Conservation (phyloP, 2,888 invertebrate species). For the Torymus tubicola region DNA sequence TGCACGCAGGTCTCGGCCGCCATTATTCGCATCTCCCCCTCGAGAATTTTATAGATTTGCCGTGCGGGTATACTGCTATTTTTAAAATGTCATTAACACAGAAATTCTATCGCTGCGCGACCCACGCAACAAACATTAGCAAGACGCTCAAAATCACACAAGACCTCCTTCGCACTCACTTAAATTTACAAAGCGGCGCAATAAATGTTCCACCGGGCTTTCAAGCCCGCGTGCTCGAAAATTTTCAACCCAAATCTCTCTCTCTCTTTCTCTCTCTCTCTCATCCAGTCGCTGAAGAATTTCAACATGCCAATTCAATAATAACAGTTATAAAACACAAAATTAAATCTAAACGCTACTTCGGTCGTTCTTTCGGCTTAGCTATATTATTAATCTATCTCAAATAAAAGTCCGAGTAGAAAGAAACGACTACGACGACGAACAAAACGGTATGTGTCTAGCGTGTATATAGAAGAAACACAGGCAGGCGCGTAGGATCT, state of each 20-base stretch:
- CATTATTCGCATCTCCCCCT: slow-evolving; percentile 50
- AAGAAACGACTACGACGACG: neutral
- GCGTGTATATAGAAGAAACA: slow-evolving; percentile 14
- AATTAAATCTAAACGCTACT: slow-evolving; percentile 48
- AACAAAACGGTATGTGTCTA: neutral
- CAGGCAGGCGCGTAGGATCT: neutral
- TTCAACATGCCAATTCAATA: slow-evolving; percentile 55
- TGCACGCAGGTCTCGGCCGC: slow-evolving; percentile 37
- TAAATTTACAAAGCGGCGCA: slow-evolving; percentile 56
- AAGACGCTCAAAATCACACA: slow-evolving; percentile 42
- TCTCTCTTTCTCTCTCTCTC: neutral
- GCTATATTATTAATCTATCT: slow-evolving; percentile 54
- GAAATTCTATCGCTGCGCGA: slow-evolving; percentile 54
- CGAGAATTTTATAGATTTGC: slow-evolving; percentile 57
- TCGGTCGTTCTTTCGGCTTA: slow-evolving; percentile 1
- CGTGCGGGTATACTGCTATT: too few species aligned
- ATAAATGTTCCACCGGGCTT: slow-evolving; percentile 50
- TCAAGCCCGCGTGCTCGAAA: neutral
- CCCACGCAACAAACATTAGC: slow-evolving; percentile 56
- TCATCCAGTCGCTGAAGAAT: slow-evolving; percentile 1
- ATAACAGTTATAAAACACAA: slow-evolving; percentile 49
- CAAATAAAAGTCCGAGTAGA: slow-evolving; percentile 35
- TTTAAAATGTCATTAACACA: slow-evolving; percentile 58
- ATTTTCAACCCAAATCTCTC: neutral
- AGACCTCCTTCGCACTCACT: slow-evolving; percentile 58